phyloP scores from a whole-genome alignment of 1,140 invertebrate species.

The Cydia pomonella region DNA sequence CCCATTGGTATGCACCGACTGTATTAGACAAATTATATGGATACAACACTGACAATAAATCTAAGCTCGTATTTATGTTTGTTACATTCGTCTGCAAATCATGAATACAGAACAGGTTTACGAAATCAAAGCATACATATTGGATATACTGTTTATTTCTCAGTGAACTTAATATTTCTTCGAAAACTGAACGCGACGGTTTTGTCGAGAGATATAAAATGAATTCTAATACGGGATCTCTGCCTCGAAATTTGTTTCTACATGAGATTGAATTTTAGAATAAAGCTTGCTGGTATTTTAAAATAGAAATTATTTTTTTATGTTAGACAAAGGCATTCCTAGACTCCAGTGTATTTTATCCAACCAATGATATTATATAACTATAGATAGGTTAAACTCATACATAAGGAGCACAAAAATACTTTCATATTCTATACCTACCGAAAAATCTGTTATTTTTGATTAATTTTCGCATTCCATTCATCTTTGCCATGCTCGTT shows the following conservation, averaged over 20 bases:
- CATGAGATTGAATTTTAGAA: not conserved
- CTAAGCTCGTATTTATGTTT: not conserved
- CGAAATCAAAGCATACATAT: not conserved
- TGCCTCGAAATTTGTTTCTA: not conserved
- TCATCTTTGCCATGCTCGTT: too few species aligned
- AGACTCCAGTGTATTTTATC: too few species aligned
- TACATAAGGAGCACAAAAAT: too few species aligned
- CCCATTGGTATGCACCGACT: not conserved
- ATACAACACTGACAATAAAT: not conserved
- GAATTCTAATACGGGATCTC: not conserved
- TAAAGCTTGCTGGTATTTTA: not conserved
- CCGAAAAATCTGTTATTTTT: too few species aligned
- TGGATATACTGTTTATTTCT: not conserved
- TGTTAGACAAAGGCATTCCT: not conserved
- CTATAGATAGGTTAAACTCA: too few species aligned
- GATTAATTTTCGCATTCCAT: too few species aligned
- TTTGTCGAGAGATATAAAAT: not conserved
- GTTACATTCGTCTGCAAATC: not conserved
- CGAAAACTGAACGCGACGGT: not conserved
- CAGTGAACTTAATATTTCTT: not conserved
- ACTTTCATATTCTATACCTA: too few species aligned
- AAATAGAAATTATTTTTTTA: not conserved
- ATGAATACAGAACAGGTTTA: not conserved
- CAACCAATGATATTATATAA: too few species aligned
- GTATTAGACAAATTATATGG: not conserved